Base-by-base conservation (phyloP, 2,888 invertebrate species). In the Mimachlamys varia region DNA sequence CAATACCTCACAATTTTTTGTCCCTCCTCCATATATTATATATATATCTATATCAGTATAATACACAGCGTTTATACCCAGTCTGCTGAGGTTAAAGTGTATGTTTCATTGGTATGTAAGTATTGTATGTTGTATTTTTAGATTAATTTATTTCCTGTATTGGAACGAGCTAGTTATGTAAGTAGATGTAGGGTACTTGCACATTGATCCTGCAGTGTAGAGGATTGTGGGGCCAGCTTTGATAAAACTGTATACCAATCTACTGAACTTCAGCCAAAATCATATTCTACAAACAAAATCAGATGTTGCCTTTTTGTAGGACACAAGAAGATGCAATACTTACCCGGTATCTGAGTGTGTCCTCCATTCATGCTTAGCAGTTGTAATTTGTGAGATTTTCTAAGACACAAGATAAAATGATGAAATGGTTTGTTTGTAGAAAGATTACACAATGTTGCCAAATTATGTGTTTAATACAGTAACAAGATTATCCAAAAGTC, bases 41-140 rank as follows among this genome's bases (percentile, higher is more conserved):
- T 76, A 76, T 33, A 76, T 53, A 53, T 19, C 19, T 5, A 53
- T 53, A 53, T 53, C 13, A 50, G 15, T 50, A 50, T 50, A 50
- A 7, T 53, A 76, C 33, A 76, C 76, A 76, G 7, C 15, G 33
- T 76, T 1, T 33, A 76, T 33, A 76, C 76, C 53, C 13, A 53
- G 12, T 33, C 76, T 22, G 76, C 27, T 33, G 33, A 76, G 76
- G 76, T 33, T 76, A 76, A 76, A 12, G 17, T 76, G 7, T 58
- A 58, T 58, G 33, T 33, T 76, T 76, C 33, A 76, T 12, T 76
- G 76, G 76, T 76, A 76, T 76, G 27, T 76, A 76, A 22, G 58
- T 76, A 76, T 33, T 76, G 76, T 33, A 76, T 76, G 76, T 76
- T 76, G 76, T 76, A 76, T 76, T 76, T 76, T 76, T 76, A 76